Percentiles rank a stretch among this genome's conserved stretches.
These are phyloP conservation scores for Julus scandinavius DNA, from an alignment of 2,888 invertebrate species.

Conservation along the genomic window DNA sequence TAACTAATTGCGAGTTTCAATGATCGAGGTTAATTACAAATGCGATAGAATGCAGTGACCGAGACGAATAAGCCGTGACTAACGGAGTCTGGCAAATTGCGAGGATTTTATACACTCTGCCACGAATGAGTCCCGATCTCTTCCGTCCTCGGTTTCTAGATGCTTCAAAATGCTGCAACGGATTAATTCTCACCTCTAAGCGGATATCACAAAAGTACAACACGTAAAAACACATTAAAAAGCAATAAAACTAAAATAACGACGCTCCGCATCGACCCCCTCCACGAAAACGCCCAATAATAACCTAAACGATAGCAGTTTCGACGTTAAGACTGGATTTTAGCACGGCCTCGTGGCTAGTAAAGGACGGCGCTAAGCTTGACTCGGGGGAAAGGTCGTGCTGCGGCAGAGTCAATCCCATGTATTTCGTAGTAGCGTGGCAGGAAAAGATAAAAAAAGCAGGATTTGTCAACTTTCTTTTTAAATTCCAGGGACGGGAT, in stretches of 20 bases:
- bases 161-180: not conserved
- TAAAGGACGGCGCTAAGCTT: conserved; percentile 25
- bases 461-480: not conserved
- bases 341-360: not conserved
- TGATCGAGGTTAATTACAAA: not conserved
- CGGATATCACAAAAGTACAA: not conserved
- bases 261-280: not conserved
- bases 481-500: not conserved
- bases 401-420: conserved; percentile 1
- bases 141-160: too few relatives aligned
- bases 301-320: not conserved
- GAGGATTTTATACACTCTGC: too few relatives aligned
- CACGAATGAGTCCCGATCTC: not conserved
- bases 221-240: not conserved
- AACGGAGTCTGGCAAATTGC: too few relatives aligned
- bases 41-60: not conserved
- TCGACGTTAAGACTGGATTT: not conserved
- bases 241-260: not conserved
- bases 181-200: not conserved
- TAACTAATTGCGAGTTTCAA: not conserved
- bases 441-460: conserved; percentile 26
- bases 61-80: too few relatives aligned
- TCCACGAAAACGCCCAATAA: not conserved
- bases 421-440: not conserved
- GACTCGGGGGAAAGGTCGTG: not conserved